These are phyloP conservation scores for Gopherus evgoodei DNA, from an alignment of 2,113 vertebrate species.

Conservation along the genomic window DNA sequence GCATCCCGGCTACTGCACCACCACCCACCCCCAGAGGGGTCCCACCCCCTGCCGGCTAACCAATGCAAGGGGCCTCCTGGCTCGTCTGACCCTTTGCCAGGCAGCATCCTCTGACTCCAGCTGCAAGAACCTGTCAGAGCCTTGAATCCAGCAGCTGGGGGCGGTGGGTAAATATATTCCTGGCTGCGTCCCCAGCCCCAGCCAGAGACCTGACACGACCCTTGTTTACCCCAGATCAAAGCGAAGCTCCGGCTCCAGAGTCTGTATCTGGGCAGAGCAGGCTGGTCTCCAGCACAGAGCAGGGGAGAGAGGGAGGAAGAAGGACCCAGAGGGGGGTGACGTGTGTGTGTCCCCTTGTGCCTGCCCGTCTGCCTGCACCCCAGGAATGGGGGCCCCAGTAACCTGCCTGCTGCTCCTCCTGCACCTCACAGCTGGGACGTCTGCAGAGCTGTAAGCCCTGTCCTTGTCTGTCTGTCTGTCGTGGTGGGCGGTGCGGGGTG, in stretches of 20 bases:
- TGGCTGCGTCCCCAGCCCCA: fast-evolving
- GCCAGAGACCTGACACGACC: not conserved
- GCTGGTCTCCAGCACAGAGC: not conserved
- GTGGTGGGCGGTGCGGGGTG: not conserved
- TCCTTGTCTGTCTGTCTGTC: not conserved
- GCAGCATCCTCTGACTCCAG: not conserved
- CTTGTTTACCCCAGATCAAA: not conserved
- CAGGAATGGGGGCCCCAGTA: not conserved
- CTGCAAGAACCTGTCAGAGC: not conserved
- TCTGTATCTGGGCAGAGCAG: not conserved
- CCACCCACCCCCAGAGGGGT: not conserved
- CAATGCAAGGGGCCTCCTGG: not conserved
- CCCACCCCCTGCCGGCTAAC: not conserved
- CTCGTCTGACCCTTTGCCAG: not conserved
- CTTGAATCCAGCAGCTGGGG: not conserved
- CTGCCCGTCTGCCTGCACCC: too few species aligned
- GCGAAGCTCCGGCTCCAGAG: fast-evolving
- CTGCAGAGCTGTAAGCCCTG: not conserved
- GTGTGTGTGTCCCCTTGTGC: not conserved
- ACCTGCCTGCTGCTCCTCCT: not conserved
- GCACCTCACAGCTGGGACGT: not conserved
- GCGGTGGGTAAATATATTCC: not conserved
- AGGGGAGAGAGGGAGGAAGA: not conserved
- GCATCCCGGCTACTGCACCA: fast-evolving
- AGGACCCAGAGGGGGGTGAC: fast-evolving